Conservation (phyloP, 2,888 invertebrate genomes). For the Fragum fragum region DNA sequence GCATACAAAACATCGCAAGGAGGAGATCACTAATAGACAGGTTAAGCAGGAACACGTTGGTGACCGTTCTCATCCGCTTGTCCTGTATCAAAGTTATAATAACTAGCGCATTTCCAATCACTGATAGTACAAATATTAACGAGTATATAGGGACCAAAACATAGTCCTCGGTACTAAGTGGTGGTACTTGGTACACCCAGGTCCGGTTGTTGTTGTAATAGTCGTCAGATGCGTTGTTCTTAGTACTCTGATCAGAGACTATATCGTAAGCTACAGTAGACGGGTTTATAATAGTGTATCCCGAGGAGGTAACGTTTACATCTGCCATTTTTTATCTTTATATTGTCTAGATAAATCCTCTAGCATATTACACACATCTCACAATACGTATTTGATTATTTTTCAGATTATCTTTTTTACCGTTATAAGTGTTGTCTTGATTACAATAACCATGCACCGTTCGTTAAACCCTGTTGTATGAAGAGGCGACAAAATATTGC, state of each 20-base stretch:
- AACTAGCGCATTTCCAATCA: conserved; percentile 93
- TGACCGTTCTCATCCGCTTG: conserved; percentile 88
- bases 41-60: conserved; percentile 88
- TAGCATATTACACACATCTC: too few species aligned
- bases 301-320: not conserved
- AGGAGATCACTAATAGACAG: conserved; percentile 91
- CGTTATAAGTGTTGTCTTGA: too few species aligned
- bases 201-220: not conserved
- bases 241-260: not conserved
- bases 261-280: not conserved
- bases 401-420: too few species aligned
- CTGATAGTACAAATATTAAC: conserved; percentile 92
- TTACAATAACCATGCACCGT: too few species aligned
- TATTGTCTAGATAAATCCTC: too few species aligned
- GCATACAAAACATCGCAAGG: conserved; percentile 94
- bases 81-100: conserved; percentile 89
- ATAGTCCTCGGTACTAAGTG: conserved; percentile 44
- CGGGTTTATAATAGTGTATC: not conserved
- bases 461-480: too few species aligned
- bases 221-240: conserved; percentile 4
- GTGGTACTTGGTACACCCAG: conserved; percentile 36
- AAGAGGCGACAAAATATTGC: too few species aligned
- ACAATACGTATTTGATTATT: too few species aligned
- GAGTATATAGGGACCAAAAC: conserved; percentile 91
- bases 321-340: conserved; percentile 47